Evolutionary conservation across 2,888 invertebrate genomes (phyloP).

Genomic region (Cheilosia impressa): DNA sequence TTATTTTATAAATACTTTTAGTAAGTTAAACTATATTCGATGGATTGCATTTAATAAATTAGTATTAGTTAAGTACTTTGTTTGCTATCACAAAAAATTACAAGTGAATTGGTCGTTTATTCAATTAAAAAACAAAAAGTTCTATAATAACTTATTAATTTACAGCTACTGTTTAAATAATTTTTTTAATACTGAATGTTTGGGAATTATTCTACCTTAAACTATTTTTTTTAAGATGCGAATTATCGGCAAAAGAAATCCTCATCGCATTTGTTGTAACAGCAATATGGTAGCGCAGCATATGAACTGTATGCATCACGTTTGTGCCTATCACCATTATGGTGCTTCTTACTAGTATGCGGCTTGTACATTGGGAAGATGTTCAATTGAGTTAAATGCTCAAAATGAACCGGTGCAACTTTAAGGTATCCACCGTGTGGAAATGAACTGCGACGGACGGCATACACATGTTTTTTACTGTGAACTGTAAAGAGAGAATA

Average conservation of each 20-base stretch:
- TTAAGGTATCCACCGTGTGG: conserved; percentile 82
- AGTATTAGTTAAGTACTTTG: not conserved
- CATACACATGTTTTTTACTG: conserved; percentile 76
- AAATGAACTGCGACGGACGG: conserved; percentile 79
- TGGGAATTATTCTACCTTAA: conserved; percentile 18
- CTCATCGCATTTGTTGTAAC: conserved; percentile 80
- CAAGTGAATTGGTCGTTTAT: conserved; percentile 16
- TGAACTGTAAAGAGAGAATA: conserved; percentile 77
- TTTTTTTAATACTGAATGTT: conserved; percentile 58
- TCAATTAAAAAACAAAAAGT: conserved; percentile 34
- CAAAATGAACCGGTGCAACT: conserved; percentile 79
- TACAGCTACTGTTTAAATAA: not conserved
- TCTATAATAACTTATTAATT: conserved; percentile 26
- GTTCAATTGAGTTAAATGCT: conserved; percentile 78
- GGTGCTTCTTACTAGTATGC: conserved; percentile 74
- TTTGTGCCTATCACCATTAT: conserved; percentile 78
- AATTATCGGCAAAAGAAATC: conserved; percentile 80
- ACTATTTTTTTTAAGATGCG: not conserved
- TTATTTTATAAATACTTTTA: no score
- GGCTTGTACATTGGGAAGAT: conserved; percentile 81
- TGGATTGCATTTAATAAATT: conserved; percentile 6
- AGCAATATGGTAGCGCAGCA: conserved; percentile 81
- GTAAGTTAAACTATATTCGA: not conserved
- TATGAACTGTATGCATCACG: conserved; percentile 77
- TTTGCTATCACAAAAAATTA: conserved; percentile 44